Base-by-base conservation (phyloP, 2,113 vertebrate species). In the Thomomys bottae region DNA sequence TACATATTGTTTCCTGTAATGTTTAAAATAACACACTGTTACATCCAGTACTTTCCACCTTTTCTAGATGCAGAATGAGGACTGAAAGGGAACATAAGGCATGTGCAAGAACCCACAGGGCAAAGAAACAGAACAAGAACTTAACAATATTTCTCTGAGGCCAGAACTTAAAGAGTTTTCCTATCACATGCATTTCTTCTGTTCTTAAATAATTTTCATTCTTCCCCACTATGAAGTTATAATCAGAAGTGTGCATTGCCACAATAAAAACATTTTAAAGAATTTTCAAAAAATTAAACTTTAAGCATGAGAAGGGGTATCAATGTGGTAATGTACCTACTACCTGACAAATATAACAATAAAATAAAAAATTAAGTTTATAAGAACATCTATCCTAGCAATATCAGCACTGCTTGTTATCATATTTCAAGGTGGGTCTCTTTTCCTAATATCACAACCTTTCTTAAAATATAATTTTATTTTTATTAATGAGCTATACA, bases 31-130 rank as follows among this genome's bases (percentile, higher is more conserved):
- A 45, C 3, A 26, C 7, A n/a, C 2, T 38, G 26, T 80, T 8
- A 40, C 15, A 24, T 3, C 4, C 10, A 63, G 84, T 59, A 45
- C 38, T 68, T 73, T 17, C 38, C 7, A 24, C 17, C 84, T 59
- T 91, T 90, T 79, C 71, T 76, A 94, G 63, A 34, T 85, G 36
- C 66, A 80, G 34, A 84, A 23, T 45, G 68, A 23, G 84, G 18
- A 20, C 6, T 68, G 24, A 45, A 26, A 42, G 38, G 72, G 24
- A 49, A 88, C 63, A 28, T 3, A 30, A 0, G 75, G 14, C 17
- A 49, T 32, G n/a, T 5, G 30, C 21, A 77, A 80, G 9, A n/a
- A 36, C 32, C 80, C 1, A 1, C 0, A 23, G 34, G 1, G 61
- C 36, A 76, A 77, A 75, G 40, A 1, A 79, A 2, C 2, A 28